Evolutionary conservation across 2,888 invertebrate genomes (phyloP).

Genomic region (Leuctra nigra): DNA sequence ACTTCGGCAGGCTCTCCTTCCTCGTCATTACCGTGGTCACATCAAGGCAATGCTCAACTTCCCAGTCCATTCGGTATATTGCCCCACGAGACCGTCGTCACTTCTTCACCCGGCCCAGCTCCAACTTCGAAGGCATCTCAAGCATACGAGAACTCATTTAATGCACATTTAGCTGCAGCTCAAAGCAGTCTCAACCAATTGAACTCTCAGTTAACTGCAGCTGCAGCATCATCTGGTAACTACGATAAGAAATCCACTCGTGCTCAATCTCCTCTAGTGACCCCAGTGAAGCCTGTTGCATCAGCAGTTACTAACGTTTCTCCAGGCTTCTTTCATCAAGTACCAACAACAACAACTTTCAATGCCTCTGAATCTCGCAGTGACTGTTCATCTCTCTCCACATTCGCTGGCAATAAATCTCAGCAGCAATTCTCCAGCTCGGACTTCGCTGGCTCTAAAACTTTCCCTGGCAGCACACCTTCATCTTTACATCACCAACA

Average conservation of each 20-base stretch:
- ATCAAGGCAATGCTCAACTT: conserved; percentile 57
- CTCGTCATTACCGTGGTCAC: conserved; percentile 57
- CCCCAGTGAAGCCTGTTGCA: conserved; percentile 44
- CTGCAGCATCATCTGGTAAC: conserved; percentile 35
- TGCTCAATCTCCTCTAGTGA: conserved; percentile 34
- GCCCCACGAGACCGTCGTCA: conserved; percentile 70
- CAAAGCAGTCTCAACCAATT: conserved; percentile 55
- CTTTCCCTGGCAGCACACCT: conserved; percentile 40
- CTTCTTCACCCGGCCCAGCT: conserved; percentile 51
- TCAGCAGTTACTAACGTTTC: conserved; percentile 48
- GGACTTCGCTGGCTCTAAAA: conserved; percentile 47
- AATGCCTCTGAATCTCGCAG: conserved; percentile 43
- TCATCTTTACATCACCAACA: conserved; percentile 48
- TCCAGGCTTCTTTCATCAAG: conserved; percentile 55
- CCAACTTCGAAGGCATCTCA: conserved; percentile 48
- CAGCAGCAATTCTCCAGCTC: conserved; percentile 22
- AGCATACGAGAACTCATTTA: conserved; percentile 59
- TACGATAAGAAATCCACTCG: conserved; percentile 24
- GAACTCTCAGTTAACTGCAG: conserved; percentile 54
- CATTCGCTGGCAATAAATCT: conserved; percentile 20
- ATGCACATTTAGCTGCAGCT: conserved; percentile 60
- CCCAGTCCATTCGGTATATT: conserved; percentile 71
- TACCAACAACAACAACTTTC: conserved; percentile 47
- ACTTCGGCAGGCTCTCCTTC: conserved; percentile 42
- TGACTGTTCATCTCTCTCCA: conserved; percentile 22